phyloP scores from a whole-genome alignment of 2,113 vertebrate species.

The Coptodon bakossiorum region DNA sequence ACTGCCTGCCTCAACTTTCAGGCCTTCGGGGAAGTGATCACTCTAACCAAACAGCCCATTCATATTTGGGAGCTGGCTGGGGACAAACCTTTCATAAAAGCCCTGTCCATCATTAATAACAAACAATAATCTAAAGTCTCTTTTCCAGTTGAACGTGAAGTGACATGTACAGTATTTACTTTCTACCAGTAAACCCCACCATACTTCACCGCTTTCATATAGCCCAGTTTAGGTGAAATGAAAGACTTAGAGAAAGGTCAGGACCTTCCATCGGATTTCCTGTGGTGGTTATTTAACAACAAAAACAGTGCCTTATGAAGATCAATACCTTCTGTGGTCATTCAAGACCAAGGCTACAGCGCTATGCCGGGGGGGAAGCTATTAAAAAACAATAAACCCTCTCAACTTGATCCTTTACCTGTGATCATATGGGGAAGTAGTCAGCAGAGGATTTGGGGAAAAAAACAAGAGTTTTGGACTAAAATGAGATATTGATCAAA shows the following conservation, averaged over 20 bases:
- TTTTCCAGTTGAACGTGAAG: background rate
- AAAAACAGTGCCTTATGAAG: slow-evolving; percentile 60
- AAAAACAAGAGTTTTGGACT: background rate
- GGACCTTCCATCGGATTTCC: slow-evolving; percentile 56
- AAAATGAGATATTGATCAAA: slow-evolving; percentile 35
- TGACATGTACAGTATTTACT: slow-evolving; percentile 5
- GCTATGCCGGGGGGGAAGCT: slow-evolving; percentile 38
- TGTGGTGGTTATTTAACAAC: slow-evolving; percentile 49
- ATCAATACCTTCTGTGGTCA: slow-evolving; percentile 58
- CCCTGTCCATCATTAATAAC: slow-evolving; percentile 15
- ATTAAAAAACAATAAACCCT: slow-evolving; percentile 58
- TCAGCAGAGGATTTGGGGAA: background rate
- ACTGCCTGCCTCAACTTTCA: background rate
- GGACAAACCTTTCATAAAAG: background rate
- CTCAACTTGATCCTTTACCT: slow-evolving; percentile 55
- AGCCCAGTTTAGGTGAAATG: slow-evolving; percentile 6
- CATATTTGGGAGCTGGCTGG: background rate
- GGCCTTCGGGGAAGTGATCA: slow-evolving; percentile 38
- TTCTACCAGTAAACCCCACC: background rate
- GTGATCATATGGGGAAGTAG: slow-evolving; percentile 31
- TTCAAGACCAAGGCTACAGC: slow-evolving; percentile 50
- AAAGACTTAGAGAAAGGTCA: slow-evolving; percentile 40
- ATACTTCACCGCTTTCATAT: background rate
- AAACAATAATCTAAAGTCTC: slow-evolving; percentile 7
- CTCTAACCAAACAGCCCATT: slow-evolving; percentile 1